These are phyloP conservation scores for Meriones psammophilus DNA, from an alignment of 2,797 vertebrate genomes.

Conservation along the genomic window DNA sequence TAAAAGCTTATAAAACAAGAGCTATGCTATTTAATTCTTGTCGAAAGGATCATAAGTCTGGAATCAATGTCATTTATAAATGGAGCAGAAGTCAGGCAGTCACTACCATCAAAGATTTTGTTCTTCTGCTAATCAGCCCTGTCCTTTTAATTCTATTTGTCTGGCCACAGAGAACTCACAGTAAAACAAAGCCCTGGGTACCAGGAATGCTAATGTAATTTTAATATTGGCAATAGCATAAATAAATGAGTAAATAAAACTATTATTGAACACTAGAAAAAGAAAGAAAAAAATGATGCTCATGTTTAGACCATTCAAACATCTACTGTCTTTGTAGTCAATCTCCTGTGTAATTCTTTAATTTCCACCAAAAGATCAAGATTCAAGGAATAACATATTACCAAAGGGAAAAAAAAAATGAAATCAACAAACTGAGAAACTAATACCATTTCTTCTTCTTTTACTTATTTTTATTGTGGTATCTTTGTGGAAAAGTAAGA, in stretches of 20 bases:
- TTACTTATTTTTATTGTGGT: neutral
- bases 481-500: neutral
- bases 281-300: neutral
- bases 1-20: conserved; percentile 51
- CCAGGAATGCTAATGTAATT: conserved; percentile 20
- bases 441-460: neutral
- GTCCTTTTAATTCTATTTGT: conserved; percentile 61
- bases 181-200: conserved; percentile 44
- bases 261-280: too few species aligned
- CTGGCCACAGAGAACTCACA: conserved; percentile 56
- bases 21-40: conserved; percentile 21
- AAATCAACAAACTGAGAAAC: neutral
- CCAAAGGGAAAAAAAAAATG: neutral
- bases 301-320: neutral
- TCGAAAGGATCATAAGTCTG: conserved; percentile 61
- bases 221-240: neutral
- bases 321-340: neutral
- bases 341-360: neutral
- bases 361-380: neutral
- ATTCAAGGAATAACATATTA: neutral
- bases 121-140: conserved; percentile 60
- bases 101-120: neutral
- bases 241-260: neutral
- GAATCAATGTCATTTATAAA: conserved; percentile 61
- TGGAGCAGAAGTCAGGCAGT: conserved; percentile 59